A percentile compares a stretch with the other conserved stretches of the same genome.
Evolutionary conservation across 2,797 vertebrate genomes (phyloP).

Genomic region (Artibeus lituratus): DNA sequence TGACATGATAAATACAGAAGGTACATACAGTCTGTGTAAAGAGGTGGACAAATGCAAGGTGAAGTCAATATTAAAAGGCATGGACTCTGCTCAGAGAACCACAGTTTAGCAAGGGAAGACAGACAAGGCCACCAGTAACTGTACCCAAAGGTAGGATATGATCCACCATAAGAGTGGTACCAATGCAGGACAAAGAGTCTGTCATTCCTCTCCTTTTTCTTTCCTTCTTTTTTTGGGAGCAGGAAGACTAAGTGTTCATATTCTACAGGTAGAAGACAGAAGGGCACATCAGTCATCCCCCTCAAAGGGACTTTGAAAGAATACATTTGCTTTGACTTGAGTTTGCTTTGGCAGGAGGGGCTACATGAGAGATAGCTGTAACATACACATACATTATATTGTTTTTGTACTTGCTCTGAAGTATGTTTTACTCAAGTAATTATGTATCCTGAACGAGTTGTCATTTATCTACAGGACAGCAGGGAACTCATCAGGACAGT

Average conservation of each 20-base stretch:
- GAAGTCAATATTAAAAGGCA: neutral
- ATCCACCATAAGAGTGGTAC: neutral
- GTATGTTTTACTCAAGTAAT: neutral
- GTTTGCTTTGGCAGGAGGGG: neutral
- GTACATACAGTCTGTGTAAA: neutral
- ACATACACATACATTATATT: neutral
- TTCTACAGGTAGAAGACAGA: neutral
- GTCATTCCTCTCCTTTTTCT: neutral
- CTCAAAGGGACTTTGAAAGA: neutral
- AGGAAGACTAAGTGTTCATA: neutral
- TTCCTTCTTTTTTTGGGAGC: neutral
- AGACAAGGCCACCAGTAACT: no score
- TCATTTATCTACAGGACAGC: neutral
- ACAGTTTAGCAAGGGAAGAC: neutral
- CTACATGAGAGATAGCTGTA: neutral
- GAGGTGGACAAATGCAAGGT: neutral
- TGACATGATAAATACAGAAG: neutral
- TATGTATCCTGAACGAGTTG: neutral
- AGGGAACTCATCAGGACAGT: neutral
- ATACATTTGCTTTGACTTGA: neutral
- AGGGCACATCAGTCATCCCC: neutral
- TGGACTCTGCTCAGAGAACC: neutral
- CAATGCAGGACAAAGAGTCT: neutral
- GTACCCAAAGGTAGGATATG: no score
- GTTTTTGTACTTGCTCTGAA: neutral